Evolutionary conservation across 1,140 invertebrate species (phyloP).

Genomic region (Sinella curviseta): DNA sequence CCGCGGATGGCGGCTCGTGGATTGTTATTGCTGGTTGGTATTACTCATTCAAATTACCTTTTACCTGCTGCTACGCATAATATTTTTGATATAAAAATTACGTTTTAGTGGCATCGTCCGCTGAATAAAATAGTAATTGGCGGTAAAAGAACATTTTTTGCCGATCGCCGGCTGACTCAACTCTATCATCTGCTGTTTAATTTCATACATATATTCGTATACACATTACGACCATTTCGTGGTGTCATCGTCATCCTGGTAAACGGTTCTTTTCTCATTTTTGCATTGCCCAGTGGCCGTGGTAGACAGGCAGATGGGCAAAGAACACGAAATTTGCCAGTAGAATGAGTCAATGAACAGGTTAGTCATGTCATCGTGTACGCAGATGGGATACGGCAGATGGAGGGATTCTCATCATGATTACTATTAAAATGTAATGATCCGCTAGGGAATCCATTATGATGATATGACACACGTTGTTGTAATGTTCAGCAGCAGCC

Average conservation of each 20-base stretch:
- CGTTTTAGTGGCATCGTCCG: too few relatives aligned
- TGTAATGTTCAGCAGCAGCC: too few relatives aligned
- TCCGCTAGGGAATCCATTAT: too few relatives aligned
- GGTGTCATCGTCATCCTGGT: neutral
- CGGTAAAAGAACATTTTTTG: neutral
- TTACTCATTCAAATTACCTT: too few relatives aligned
- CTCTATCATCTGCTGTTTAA: neutral
- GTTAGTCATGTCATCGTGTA: neutral
- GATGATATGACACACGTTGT: too few relatives aligned
- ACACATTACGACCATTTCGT: neutral
- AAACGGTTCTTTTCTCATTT: neutral
- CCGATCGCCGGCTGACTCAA: neutral
- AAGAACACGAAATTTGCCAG: neutral
- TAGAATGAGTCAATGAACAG: neutral
- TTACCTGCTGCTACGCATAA: too few relatives aligned
- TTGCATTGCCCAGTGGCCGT: neutral
- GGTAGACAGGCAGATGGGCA: neutral
- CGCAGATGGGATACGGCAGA: neutral
- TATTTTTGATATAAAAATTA: neutral
- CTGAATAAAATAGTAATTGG: too few relatives aligned
- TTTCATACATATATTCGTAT: neutral
- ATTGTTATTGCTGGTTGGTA: too few relatives aligned
- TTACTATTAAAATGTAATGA: too few relatives aligned
- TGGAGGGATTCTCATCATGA: too few relatives aligned
- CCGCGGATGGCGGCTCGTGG: too few relatives aligned